Conservation (phyloP, 2,113 vertebrate genomes). For the Sinocyclocheilus rhinocerous region DNA sequence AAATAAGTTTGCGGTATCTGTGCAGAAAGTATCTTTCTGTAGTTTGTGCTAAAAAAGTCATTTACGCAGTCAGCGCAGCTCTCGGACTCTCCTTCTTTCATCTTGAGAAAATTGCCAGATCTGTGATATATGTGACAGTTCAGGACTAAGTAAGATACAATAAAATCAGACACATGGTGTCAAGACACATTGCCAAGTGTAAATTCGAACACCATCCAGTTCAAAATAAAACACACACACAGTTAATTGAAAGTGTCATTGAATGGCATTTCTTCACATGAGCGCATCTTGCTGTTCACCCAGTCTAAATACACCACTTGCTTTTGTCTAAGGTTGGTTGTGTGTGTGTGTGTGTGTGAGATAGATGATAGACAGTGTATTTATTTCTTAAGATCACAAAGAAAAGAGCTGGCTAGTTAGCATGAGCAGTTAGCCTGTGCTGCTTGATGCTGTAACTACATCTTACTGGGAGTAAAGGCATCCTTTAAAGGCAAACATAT, state of each 20-base stretch:
- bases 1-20: background rate
- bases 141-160: background rate
- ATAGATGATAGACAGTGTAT: background rate
- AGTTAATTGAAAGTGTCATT: background rate
- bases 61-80: background rate
- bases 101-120: background rate
- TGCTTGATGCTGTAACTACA: too few species aligned
- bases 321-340: background rate
- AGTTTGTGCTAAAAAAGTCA: background rate
- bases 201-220: background rate
- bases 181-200: background rate
- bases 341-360: too few species aligned
- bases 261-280: background rate
- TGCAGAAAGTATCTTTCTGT: background rate
- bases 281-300: background rate
- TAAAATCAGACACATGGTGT: conserved; percentile 8
- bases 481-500: too few species aligned
- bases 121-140: conserved; percentile 3
- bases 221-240: background rate
- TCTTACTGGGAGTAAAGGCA: too few species aligned
- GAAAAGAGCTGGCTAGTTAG: too few species aligned
- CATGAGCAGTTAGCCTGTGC: too few species aligned
- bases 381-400: too few species aligned
- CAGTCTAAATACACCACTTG: background rate
- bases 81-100: background rate